phyloP scores from a whole-genome alignment of 2,888 invertebrate genomes.

The Microplitis deprimator region DNA sequence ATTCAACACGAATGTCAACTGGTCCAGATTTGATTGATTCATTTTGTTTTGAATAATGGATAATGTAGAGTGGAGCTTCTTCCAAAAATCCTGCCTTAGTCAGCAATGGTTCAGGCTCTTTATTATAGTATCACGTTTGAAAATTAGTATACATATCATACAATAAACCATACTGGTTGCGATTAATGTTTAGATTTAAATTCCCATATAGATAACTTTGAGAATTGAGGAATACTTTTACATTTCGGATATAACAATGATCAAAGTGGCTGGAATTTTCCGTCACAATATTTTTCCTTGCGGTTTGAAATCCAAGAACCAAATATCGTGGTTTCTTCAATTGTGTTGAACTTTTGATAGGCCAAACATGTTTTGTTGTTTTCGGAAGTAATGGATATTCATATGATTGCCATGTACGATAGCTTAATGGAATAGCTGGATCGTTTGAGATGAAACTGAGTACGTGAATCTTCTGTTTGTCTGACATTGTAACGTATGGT shows the following conservation, averaged over 20 bases:
- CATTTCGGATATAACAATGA: background rate
- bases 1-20: background rate
- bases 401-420: slow-evolving; percentile 65
- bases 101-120: background rate
- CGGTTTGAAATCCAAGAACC: background rate
- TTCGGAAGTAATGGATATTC: slow-evolving; percentile 63
- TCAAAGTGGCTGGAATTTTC: background rate
- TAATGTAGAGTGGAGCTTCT: background rate
- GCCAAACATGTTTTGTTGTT: slow-evolving; percentile 26
- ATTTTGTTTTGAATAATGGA: slow-evolving; percentile 3
- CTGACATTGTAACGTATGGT: slow-evolving; percentile 35
- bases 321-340: no score
- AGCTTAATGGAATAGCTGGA: slow-evolving; percentile 48
- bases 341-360: background rate
- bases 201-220: background rate
- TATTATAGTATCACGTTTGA: background rate
- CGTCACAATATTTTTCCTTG: background rate
- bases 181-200: background rate
- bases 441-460: slow-evolving; percentile 25
- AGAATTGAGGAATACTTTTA: background rate
- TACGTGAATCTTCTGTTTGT: slow-evolving; percentile 30
- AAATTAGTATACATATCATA: slow-evolving; percentile 1
- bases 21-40: slow-evolving; percentile 11
- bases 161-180: background rate
- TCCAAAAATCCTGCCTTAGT: background rate